phyloP scores from a whole-genome alignment of 1,140 invertebrate species.

The Parapsyche elsis region DNA sequence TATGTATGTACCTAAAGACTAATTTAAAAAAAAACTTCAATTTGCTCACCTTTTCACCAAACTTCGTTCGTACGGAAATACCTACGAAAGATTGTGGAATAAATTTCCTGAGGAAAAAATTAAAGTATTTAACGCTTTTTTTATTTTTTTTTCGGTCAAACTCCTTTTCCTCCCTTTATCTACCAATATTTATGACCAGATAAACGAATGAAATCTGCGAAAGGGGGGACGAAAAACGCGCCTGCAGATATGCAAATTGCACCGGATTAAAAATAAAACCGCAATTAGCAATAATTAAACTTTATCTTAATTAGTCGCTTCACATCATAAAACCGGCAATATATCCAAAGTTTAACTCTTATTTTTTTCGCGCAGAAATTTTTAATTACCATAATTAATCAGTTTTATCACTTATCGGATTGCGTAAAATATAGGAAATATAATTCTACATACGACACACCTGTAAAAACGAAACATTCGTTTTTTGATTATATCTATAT shows the following conservation, averaged over 20 bases:
- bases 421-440: background rate
- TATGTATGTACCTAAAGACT: too few relatives aligned
- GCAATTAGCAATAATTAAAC: conserved; percentile 57
- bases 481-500: too few relatives aligned
- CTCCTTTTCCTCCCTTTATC: conserved; percentile 49
- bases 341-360: background rate
- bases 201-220: conserved; percentile 52
- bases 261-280: conserved; percentile 57
- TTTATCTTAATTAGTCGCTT: conserved; percentile 56
- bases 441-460: background rate
- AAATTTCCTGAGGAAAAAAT: background rate
- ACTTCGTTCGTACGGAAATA: too few relatives aligned
- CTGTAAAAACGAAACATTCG: too few relatives aligned
- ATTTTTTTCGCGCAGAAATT: background rate
- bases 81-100: too few relatives aligned
- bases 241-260: conserved; percentile 55
- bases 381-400: conserved; percentile 6
- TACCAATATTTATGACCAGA: conserved; percentile 56
- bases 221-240: conserved; percentile 21
- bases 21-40: too few relatives aligned
- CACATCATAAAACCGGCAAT: background rate
- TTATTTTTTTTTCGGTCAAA: background rate
- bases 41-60: too few relatives aligned
- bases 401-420: conserved; percentile 16
- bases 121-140: background rate